phyloP scores from a whole-genome alignment of 2,888 invertebrate genomes.

The Acholoe squamosa region DNA sequence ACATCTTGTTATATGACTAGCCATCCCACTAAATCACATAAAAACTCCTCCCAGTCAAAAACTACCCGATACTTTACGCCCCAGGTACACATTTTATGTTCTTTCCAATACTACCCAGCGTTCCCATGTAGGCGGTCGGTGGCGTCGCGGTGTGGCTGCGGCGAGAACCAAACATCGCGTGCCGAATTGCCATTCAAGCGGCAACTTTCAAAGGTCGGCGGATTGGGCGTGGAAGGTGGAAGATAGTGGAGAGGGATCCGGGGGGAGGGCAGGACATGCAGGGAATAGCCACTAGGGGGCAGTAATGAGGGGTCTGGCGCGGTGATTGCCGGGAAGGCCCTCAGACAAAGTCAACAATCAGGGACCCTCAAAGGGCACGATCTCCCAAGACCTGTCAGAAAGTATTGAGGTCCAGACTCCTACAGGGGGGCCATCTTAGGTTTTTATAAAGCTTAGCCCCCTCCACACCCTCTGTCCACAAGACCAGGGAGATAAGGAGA shows the following conservation, averaged over 20 bases:
- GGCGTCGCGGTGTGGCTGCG: neutral
- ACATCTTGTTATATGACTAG: no score
- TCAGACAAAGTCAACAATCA: neutral
- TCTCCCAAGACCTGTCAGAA: neutral
- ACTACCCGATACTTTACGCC: no score
- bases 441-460: neutral
- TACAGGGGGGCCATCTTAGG: neutral
- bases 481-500: neutral
- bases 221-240: neutral
- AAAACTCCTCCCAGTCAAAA: no score
- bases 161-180: neutral
- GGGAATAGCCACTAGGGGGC: neutral
- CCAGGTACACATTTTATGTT: no score
- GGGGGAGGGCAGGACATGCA: neutral
- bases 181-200: neutral
- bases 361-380: neutral
- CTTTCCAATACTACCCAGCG: no score
- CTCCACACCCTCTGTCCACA: neutral
- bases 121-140: neutral
- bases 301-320: neutral
- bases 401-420: neutral
- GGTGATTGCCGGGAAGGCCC: neutral
- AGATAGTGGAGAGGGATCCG: neutral
- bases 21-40: no score
- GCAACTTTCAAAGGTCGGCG: neutral